Percentiles rank a stretch among this genome's conserved stretches.
Conservation (phyloP, 2,888 invertebrate genomes). For the Leptopterna dolabrata region DNA sequence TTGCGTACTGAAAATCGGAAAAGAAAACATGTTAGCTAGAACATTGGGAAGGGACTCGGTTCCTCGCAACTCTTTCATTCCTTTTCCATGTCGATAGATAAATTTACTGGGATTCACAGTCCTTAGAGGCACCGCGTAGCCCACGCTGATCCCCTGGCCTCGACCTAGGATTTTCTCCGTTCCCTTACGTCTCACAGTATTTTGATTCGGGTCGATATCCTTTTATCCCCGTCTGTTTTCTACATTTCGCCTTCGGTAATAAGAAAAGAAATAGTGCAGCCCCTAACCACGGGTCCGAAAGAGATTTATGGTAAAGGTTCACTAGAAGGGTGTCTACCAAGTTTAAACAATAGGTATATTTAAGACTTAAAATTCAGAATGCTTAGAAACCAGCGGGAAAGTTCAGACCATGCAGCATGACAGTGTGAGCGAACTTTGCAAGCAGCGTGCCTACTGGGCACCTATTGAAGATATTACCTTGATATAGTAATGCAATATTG, state of each 20-base stretch:
- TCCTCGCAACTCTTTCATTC: not conserved
- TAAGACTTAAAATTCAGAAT: too few relatives aligned
- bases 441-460: too few relatives aligned
- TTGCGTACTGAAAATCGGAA: not conserved
- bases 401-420: too few relatives aligned
- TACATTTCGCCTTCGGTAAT: constrained; percentile 38
- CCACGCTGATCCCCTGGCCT: constrained; percentile 25
- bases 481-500: too few relatives aligned
- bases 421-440: too few relatives aligned
- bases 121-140: constrained; percentile 10
- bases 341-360: not conserved
- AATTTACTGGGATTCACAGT: constrained; percentile 34
- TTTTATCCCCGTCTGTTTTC: constrained; percentile 35
- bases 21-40: not conserved
- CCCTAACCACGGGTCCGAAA: constrained; percentile 15
- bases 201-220: constrained; percentile 36
- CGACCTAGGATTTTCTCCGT: constrained; percentile 32
- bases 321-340: not conserved
- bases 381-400: too few relatives aligned
- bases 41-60: not conserved
- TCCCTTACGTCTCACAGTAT: constrained; percentile 23
- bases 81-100: constrained; percentile 33
- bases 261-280: constrained; percentile 25
- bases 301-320: constrained; percentile 24
- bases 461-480: too few relatives aligned